These are phyloP conservation scores for Myiozetetes cayanensis DNA, from an alignment of 2,113 vertebrate species.

Conservation along the genomic window DNA sequence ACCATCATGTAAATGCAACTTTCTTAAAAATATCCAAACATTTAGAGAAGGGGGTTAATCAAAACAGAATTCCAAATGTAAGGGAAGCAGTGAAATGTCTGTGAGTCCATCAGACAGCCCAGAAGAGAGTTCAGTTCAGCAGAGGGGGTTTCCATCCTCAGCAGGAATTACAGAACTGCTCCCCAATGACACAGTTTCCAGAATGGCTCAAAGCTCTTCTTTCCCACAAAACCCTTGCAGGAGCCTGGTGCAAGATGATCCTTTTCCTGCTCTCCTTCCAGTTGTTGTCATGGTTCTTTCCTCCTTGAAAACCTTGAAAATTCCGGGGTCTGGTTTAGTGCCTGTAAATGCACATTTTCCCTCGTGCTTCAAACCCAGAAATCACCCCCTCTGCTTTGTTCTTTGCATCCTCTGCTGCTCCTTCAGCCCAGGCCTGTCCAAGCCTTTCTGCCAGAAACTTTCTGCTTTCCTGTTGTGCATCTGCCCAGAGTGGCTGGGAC, in stretches of 20 bases:
- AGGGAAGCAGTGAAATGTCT: not conserved
- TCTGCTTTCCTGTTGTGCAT: not conserved
- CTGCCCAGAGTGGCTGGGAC: not conserved
- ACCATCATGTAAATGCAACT: not conserved
- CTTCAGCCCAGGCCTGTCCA: not conserved
- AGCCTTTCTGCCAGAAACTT: not conserved
- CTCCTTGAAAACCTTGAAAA: not conserved
- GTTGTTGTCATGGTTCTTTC: not conserved
- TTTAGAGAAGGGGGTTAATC: not conserved
- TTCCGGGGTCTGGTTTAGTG: not conserved
- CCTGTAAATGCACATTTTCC: not conserved
- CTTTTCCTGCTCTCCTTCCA: not conserved
- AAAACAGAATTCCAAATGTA: not conserved
- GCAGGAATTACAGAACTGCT: not conserved
- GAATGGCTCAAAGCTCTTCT: not conserved
- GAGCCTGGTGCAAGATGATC: fast-evolving
- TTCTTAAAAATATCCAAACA: not conserved
- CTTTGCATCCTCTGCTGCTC: not conserved
- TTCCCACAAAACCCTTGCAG: not conserved
- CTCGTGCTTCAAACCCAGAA: not conserved
- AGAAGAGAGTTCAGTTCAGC: not conserved
- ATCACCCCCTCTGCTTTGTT: not conserved
- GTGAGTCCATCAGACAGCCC: not conserved
- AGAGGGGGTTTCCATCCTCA: not conserved
- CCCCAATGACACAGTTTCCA: not conserved